phyloP scores from a whole-genome alignment of 1,140 invertebrate species.

The Eufriesea mexicana region DNA sequence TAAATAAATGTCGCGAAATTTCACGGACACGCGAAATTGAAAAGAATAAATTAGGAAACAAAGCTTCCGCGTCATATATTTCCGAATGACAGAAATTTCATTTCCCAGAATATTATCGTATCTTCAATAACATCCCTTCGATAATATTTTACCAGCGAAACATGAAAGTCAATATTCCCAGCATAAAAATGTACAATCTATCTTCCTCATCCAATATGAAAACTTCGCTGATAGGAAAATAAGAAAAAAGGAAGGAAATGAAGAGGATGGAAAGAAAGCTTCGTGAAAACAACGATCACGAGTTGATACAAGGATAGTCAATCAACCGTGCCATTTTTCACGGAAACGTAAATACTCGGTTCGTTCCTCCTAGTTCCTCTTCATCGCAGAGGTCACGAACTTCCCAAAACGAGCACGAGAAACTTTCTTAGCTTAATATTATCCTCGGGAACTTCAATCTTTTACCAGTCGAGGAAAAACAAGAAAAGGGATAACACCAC shows the following conservation, averaged over 20 bases:
- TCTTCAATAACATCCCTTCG: not conserved
- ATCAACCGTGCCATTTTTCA: slow-evolving; percentile 8
- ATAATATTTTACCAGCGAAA: not conserved
- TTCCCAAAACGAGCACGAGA: not conserved
- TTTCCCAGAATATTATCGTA: not conserved
- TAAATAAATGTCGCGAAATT: no score
- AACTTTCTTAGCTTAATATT: not conserved
- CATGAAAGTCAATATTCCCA: slow-evolving; percentile 3
- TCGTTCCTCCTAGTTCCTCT: not conserved
- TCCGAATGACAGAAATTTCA: not conserved
- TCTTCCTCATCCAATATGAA: not conserved
- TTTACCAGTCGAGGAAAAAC: not conserved
- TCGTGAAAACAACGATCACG: not conserved
- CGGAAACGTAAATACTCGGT: not conserved
- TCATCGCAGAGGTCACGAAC: not conserved
- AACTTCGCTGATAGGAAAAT: not conserved
- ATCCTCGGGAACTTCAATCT: not conserved
- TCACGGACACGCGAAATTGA: not conserved
- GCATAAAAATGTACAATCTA: not conserved
- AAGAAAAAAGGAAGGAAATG: not conserved
- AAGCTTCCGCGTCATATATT: not conserved
- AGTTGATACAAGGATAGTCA: not conserved
- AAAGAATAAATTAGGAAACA: not conserved
- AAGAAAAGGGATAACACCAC: not conserved
- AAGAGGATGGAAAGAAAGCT: not conserved